Percentiles rank a stretch among this genome's conserved stretches.
Conservation (phyloP, 2,113 vertebrate species). For the Myiagra hebetior region DNA sequence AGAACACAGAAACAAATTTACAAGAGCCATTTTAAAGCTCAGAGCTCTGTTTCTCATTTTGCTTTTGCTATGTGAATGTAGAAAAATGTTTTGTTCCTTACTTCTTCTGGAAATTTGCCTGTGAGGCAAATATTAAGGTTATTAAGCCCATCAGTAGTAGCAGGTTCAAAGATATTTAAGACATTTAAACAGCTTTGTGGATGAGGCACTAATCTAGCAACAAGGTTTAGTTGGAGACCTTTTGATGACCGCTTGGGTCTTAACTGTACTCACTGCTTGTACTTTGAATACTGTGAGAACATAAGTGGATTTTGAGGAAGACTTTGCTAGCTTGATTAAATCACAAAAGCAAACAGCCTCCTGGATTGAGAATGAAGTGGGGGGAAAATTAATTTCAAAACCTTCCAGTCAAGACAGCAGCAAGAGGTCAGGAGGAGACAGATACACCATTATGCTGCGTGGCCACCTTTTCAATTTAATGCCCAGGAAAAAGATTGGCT, state of each 20-base stretch:
- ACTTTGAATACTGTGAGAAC: neutral
- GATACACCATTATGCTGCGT: neutral
- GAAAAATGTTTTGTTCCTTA: neutral
- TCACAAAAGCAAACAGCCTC: neutral
- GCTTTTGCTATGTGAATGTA: neutral
- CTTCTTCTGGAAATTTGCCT: conserved; percentile 2
- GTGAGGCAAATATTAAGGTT: neutral
- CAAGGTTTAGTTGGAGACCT: neutral
- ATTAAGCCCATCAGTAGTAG: neutral
- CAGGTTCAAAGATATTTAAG: neutral
- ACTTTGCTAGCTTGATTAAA: neutral
- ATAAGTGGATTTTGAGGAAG: neutral
- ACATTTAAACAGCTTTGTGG: neutral
- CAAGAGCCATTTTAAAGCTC: neutral
- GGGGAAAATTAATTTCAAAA: neutral
- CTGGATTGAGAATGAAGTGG: neutral
- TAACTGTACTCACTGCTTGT: neutral
- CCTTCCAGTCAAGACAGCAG: neutral
- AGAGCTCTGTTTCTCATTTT: conserved; percentile 12
- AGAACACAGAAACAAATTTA: neutral
- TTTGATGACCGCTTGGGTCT: neutral
- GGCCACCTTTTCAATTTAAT: neutral
- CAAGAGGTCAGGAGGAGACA: neutral
- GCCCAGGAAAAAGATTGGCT: neutral
- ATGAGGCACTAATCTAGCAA: neutral